Base-by-base conservation (phyloP, 2,113 vertebrate genomes). In the Sylvietta virens region DNA sequence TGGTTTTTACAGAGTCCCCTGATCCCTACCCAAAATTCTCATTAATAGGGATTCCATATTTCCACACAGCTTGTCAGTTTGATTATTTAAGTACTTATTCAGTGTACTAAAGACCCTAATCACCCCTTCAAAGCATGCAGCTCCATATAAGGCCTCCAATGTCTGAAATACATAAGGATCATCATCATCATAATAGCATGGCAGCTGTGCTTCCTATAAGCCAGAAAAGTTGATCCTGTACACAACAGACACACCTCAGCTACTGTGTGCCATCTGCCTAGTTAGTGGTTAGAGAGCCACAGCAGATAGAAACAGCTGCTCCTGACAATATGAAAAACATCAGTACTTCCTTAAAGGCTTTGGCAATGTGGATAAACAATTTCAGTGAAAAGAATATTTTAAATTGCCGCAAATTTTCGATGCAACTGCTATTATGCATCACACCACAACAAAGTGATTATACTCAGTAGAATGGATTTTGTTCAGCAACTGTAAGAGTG, bases 381-480 rank as follows among this genome's bases (percentile, higher is more conserved):
- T 94, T 96, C 97, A 97, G 84, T 92, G 92, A 95, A 98, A 98
- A 98, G 98, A 98, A 98, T 98, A 97, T 98, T 98, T 95, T 97
- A 97, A 98, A 98, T 98, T 97, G 97, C 97, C 92, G 90, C 97
- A 98, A 96, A 98, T 98, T 98, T 97, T 93, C 37, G 44, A 97
- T 96, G 98, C 93, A 94, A 97, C 92, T 91, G 97, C 96, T 98
- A 98, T 98, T 98, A 98, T 97, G 97, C 88, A 85, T 96, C 88
- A 72, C 97, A 97, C 95, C 92, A 95, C 94, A 96, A 97, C 98
- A 98, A 98, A 98, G 97, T 97, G 97, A 98, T 97, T 97, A 92
- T 78, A 71, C 96, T 97, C 91, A 90, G 96, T 96, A 96, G 93
- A 96, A 97, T 97, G 81, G 82, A 97, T 94, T 98, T 97, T 98